These are phyloP conservation scores for Patagioenas fasciata DNA, from an alignment of 2,113 vertebrate genomes.

Conservation along the genomic window DNA sequence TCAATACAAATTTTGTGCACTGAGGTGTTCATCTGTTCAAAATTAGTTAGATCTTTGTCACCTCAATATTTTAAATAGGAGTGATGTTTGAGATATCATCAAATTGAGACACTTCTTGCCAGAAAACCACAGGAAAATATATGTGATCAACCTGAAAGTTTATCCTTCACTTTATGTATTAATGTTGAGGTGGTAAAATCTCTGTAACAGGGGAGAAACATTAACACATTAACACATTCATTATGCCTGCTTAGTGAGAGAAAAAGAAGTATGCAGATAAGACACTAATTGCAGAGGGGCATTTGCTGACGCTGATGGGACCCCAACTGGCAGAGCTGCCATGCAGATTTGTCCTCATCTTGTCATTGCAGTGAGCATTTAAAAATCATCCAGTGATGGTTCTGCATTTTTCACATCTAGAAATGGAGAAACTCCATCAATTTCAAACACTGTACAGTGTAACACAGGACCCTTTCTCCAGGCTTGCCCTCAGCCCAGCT, in stretches of 20 bases:
- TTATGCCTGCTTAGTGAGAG: not conserved
- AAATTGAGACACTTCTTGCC: not conserved
- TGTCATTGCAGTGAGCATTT: not conserved
- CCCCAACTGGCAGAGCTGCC: not conserved
- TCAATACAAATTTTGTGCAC: not conserved
- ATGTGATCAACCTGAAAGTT: not conserved
- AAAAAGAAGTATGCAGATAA: not conserved
- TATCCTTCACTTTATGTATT: not conserved
- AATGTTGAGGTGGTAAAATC: not conserved
- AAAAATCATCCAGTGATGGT: not conserved
- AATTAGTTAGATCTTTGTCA: not conserved
- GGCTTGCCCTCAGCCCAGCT: not conserved
- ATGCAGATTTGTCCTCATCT: not conserved
- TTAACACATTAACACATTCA: not conserved
- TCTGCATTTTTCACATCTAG: not conserved
- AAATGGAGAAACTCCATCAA: not conserved
- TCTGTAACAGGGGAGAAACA: not conserved
- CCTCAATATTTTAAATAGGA: not conserved
- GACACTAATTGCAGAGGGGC: not conserved
- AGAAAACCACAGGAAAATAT: not conserved
- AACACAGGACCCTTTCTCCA: not conserved
- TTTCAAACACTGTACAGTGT: not conserved
- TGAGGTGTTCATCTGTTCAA: not conserved
- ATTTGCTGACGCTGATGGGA: not conserved
- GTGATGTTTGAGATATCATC: not conserved